Base-by-base conservation (phyloP, 2,797 vertebrate genomes). In the Arnoldichthys spilopterus region DNA sequence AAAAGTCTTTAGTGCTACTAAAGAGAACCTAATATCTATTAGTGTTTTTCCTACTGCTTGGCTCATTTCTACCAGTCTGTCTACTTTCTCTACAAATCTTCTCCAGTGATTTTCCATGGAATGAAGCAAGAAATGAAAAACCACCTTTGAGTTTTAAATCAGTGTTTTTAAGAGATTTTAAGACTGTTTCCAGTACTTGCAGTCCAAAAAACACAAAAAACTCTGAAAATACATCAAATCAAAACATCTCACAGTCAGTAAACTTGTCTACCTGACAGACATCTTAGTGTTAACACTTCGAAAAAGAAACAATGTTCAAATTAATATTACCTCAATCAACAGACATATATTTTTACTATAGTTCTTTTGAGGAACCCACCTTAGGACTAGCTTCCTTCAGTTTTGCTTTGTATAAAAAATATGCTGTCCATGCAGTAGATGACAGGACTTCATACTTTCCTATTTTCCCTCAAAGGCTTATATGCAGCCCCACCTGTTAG, bases 401-500 rank as follows among this genome's bases (percentile, higher is more conserved):
- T 24, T 12, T 58, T 7, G 4, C 59, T 63, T 6, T 63, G 18
- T 4, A 54, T 26, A 7, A 53, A 43, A 70, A 15, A 71, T 47
- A 49, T n/a, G n/a, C n/a, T 72, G 62, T 37, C 63, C 66, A 7
- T 40, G 32, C 6, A 64, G 34, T 13, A 40, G 8, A 64, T 15
- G 15, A 40, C 26, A 18, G 56, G 16, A 6, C 43, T 83, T 80
- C 56, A 34, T 49, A n/a, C 6, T 51, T 6, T 43, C 45, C 56
- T 70, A 54, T 67, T 47, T 47, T 82, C 24, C 53, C 22, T n/a
- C n/a, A n/a, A 88, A 99, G 98, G 98, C 95, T 75, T 98, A 95
- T 90, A 96, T 99, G 95, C 97, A 99, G 93, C 98, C 98, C 40
- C 96, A 98, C 82, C 93, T 99, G 87, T 92, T 99, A 85, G 98